Base-by-base conservation (phyloP, 2,113 vertebrate species). In the Saccopteryx leptura region DNA sequence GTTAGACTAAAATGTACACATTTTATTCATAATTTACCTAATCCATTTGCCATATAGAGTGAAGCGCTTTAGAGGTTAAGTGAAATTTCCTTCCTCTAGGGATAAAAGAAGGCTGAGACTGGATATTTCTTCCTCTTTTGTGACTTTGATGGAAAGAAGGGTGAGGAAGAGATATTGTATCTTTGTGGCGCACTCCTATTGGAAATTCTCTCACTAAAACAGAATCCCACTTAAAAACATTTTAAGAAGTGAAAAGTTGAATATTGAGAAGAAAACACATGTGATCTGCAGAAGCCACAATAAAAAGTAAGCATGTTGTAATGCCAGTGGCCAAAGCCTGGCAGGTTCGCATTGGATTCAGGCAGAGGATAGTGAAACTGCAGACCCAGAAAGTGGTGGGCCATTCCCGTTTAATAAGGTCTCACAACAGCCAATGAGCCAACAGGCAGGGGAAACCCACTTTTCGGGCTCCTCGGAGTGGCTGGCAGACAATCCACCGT, bases 181-280 rank as follows among this genome's bases (percentile, higher is more conserved):
- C 52, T n/a, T 17, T 63, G 50, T 19, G 60, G 21, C 21, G 5
- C 26, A 5, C 7, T 81, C 80, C 63, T 54, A 0, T 28, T 54
- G 9, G 7, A 91, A 76, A 79, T 48, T 7, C 39, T 50, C 23
- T 79, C 2, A 24, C 18, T 61, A 17, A 68, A 24, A 85, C 17
- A 69, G 14, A 84, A 56, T 96, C 7, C 91, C 75, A 50, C 80
- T 83, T 75, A 17, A 84, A 74, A 96, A 94, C 83, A 52, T 14
- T 54, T 26, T 28, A 63, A 81, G 89, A 89, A 76, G 19, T 94
- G 33, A 39, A 5, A 54, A 88, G 66, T 63, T 93, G 82, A 48
- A 71, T 69, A 79, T 18, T 13, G 18, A 84, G 46, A 66, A 75
- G 19, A 14, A 58, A 69, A 31, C 0, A 2, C 9, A 21, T 2